Evolutionary conservation across 2,888 invertebrate species (phyloP).

Genomic region (Caradrina clavipalpis): DNA sequence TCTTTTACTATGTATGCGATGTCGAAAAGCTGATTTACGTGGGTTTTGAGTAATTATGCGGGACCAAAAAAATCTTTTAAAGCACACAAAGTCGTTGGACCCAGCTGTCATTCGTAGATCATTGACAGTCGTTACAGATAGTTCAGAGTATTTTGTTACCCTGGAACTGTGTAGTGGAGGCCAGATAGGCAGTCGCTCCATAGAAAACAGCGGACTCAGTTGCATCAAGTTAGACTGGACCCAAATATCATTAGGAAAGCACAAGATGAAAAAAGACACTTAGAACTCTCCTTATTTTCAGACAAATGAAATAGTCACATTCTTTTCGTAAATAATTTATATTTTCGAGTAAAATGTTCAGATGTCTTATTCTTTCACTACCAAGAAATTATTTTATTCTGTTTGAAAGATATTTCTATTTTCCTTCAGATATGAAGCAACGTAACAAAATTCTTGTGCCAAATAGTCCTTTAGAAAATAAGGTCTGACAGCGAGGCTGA

Average conservation of each 20-base stretch:
- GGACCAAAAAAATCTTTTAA: not conserved
- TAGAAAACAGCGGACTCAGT: no score
- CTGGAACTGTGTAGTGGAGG: no score
- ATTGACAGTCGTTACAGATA: no score
- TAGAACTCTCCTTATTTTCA: not conserved
- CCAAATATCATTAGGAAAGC: no score
- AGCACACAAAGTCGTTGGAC: no score
- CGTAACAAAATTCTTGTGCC: slow-evolving; percentile 51
- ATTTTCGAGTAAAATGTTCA: not conserved
- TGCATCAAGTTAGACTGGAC: no score
- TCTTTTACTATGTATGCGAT: not conserved
- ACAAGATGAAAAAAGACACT: not conserved
- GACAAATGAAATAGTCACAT: not conserved
- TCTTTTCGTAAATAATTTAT: not conserved
- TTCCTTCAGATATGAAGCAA: slow-evolving; percentile 38
- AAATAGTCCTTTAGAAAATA: slow-evolving; percentile 58
- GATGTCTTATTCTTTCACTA: not conserved
- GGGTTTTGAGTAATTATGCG: slow-evolving; percentile 4
- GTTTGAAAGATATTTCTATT: slow-evolving; percentile 32
- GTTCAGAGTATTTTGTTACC: no score
- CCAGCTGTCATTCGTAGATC: no score
- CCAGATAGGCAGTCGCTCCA: no score
- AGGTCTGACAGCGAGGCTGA: slow-evolving; percentile 35
- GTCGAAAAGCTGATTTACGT: slow-evolving; percentile 1
- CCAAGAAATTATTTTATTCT: slow-evolving; percentile 16